Base-by-base conservation (phyloP, 2,888 invertebrate genomes). In the Serripes groenlandicus region DNA sequence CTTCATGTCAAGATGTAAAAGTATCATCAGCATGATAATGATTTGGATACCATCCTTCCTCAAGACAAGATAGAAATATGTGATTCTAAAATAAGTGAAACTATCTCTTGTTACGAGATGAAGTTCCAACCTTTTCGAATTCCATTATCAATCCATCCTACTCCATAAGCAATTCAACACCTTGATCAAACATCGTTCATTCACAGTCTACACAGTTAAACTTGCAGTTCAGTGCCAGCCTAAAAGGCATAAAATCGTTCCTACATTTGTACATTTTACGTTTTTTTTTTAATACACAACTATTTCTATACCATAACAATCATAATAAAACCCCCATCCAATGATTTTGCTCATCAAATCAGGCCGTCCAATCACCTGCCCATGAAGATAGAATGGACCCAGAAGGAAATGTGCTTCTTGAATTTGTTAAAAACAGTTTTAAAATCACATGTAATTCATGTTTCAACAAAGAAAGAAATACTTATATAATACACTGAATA, bases 371-470 rank as follows among this genome's bases (percentile, higher is more conserved):
- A 26, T 18, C 23, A 60, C 60, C 60, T 30, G 60, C 32, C 28
- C 18, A 28, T 28, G 21, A 28, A 18, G 23, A 30, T 30, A 4
- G 18, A 60, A 26, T 35, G 64, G 37, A 64, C 35, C 18, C 11
- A 11, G 32, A 64, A 64, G 83, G 83, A 83, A 79, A 79, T 83
- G 83, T 83, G 83, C 83, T 79, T 69, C 42, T 75, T 79, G 83
- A 79, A 76, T 76, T 32, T 64, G 21, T 21, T n/a, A n/a, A n/a
- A n/a, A n/a, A n/a, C n/a, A n/a, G n/a, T n/a, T n/a, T n/a, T n/a
- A n/a, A n/a, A n/a, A n/a, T n/a, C n/a, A n/a, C n/a, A n/a, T n/a
- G n/a, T n/a, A n/a, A n/a, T n/a, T n/a, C n/a, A n/a, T n/a, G n/a
- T n/a, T n/a, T n/a, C n/a, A n/a, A n/a, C n/a, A n/a, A n/a, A n/a